These are phyloP conservation scores for Hyperopisus bebe DNA, from an alignment of 2,113 vertebrate species.

Conservation along the genomic window DNA sequence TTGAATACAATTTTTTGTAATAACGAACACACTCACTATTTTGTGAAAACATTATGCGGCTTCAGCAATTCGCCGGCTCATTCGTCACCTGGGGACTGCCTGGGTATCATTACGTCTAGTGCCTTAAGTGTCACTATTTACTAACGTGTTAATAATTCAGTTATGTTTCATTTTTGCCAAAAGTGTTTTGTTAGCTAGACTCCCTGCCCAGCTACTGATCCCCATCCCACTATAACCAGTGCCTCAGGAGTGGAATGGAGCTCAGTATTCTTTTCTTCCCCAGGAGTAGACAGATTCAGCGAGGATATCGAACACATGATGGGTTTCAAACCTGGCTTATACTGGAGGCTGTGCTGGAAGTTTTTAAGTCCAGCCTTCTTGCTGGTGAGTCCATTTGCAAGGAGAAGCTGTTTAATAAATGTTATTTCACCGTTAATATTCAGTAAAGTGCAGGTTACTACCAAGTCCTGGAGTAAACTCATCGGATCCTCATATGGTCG, in stretches of 20 bases:
- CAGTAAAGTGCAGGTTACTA: background rate
- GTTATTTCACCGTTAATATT: background rate
- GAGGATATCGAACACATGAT: conserved; percentile 94
- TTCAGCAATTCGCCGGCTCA: too few relatives aligned
- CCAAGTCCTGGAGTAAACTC: background rate
- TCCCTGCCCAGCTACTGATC: background rate
- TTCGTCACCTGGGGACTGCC: background rate
- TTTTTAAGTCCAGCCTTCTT: conserved; percentile 92
- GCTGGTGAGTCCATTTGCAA: conserved; percentile 66
- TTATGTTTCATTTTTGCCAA: background rate
- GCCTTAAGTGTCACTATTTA: background rate
- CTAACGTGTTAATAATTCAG: background rate
- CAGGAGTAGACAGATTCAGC: conserved; percentile 97
- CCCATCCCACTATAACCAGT: conserved; percentile 6
- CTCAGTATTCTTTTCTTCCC: conserved; percentile 10
- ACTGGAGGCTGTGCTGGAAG: conserved; percentile 98
- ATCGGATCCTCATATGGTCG: background rate
- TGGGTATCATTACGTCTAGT: background rate
- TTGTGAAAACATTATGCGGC: too few relatives aligned
- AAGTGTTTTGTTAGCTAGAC: background rate
- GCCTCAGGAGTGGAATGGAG: background rate
- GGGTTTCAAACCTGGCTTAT: conserved; percentile 95
- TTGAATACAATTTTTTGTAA: too few relatives aligned
- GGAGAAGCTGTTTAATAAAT: background rate
- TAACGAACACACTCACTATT: too few relatives aligned